These are phyloP conservation scores for Lithophane semibrunnea DNA, from an alignment of 2,888 invertebrate species.

Conservation along the genomic window DNA sequence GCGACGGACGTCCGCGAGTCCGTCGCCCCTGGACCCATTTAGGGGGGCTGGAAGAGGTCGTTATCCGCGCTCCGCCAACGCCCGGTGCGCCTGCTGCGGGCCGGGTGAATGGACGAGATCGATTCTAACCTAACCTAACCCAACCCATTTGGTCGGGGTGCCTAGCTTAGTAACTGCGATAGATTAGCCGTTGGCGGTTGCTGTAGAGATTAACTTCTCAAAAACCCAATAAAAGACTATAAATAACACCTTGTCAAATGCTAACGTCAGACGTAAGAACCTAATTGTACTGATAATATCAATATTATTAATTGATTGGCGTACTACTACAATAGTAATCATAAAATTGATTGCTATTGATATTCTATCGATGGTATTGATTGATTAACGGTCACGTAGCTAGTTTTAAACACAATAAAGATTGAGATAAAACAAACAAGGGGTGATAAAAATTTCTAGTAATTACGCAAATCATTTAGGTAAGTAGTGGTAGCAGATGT, in stretches of 20 bases:
- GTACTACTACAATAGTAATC: constrained; percentile 5
- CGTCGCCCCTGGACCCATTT: too few species aligned
- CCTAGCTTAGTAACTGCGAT: too few species aligned
- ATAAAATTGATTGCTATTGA: constrained; percentile 12
- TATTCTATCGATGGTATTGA: constrained; percentile 16
- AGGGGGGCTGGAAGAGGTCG: too few species aligned
- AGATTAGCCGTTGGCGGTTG: background rate
- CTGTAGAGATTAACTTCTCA: background rate
- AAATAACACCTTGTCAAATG: background rate
- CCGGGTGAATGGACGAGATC: too few species aligned
- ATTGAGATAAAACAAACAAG: constrained; percentile 22
- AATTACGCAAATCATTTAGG: background rate
- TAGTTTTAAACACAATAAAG: constrained; percentile 17
- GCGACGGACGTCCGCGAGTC: too few species aligned
- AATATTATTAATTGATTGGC: constrained; percentile 19
- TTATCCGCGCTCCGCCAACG: too few species aligned
- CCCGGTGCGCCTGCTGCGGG: too few species aligned
- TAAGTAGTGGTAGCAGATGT: background rate
- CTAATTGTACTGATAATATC: background rate
- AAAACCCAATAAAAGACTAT: background rate
- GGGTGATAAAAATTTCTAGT: background rate
- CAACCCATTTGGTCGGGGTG: too few species aligned
- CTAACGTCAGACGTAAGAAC: constrained; percentile 1
- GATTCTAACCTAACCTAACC: too few species aligned
- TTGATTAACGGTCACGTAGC: constrained; percentile 24